Percentiles rank a stretch among this genome's conserved stretches.
Conservation (phyloP, 37 sponge, comb jelly and placozoan genomes). For the Diacarnus erythraeanus region DNA sequence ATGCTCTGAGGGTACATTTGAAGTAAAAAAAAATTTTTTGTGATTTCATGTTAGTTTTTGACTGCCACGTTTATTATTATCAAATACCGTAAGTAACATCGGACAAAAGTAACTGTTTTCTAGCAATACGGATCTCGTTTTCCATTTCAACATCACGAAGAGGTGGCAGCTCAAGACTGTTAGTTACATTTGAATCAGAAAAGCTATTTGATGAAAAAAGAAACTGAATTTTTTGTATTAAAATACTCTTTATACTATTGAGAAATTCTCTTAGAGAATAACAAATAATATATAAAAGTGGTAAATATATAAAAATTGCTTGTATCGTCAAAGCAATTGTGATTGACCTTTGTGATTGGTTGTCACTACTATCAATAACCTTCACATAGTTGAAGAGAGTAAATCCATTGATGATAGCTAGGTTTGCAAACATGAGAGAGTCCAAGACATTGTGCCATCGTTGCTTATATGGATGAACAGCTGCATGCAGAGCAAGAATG, state of each 20-base stretch:
- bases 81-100: too few species aligned
- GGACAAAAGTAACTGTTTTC: too few species aligned
- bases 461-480: conserved; percentile 37
- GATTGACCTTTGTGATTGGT: not conserved
- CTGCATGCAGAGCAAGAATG: conserved; percentile 19
- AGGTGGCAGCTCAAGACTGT: not conserved
- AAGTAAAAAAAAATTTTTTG: too few species aligned
- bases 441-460: conserved; percentile 40
- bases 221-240: not conserved
- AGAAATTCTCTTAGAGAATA: not conserved
- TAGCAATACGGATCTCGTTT: too few species aligned
- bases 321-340: not conserved
- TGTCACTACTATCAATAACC: not conserved
- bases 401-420: conserved; percentile 24
- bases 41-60: too few species aligned
- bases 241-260: too few species aligned
- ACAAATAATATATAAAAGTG: not conserved
- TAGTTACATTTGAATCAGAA: not conserved
- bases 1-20: too few species aligned
- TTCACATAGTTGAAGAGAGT: conserved; percentile 25
- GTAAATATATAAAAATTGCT: not conserved
- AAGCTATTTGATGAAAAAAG: not conserved
- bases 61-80: too few species aligned
- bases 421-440: conserved; percentile 26
- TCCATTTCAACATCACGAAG: not conserved